Base-by-base conservation (phyloP, 2,113 vertebrate genomes). In the Stegostoma tigrinum region DNA sequence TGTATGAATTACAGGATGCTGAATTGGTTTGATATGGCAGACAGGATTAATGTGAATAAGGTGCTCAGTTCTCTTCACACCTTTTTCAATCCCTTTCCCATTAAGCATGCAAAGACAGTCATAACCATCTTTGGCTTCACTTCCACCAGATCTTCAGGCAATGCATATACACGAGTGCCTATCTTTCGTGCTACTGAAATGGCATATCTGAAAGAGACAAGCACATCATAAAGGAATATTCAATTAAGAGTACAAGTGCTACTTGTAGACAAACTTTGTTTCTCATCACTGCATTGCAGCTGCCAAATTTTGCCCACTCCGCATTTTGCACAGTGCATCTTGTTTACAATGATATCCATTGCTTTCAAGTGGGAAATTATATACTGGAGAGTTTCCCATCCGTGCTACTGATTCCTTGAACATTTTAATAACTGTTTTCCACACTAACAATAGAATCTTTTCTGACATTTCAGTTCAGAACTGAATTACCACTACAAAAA, bases 61-160 rank as follows among this genome's bases (percentile, higher is more conserved):
- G 45, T 48, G 10, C 7, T 66, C 83, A 75, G 64, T 34, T 48
- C 0, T 96, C 87, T 96, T 96, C 83, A 96, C 96, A 97, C 96
- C 97, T 98, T 98, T 97, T 99, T 99, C 96, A 99, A 96, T 96
- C 98, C 97, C 96, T 98, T 98, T 95, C 98, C 99, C 99, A 99
- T 99, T 96, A 99, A 98, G 96, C 98, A 98, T 34, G 99, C 99
- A 94, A 99, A 99, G 96, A 99, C 97, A 0, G 99, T 99, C 98
- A 99, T 98, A 97, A 99, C 99, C 99, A 99, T 99, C 98, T 99
- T 99, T 96, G 98, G 98, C 96, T 99, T 99, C 96, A 99, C 98
- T 96, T 99, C 98, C 96, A 99, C 98, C 61, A 99, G 97, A 96
- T 98, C 98, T 91, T 98, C 98, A 95, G 99, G 99, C 96, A 99